Percentiles rank a stretch among this genome's conserved stretches.
Evolutionary conservation across 2,888 invertebrate species (phyloP).

Genomic region (Seira musarum): DNA sequence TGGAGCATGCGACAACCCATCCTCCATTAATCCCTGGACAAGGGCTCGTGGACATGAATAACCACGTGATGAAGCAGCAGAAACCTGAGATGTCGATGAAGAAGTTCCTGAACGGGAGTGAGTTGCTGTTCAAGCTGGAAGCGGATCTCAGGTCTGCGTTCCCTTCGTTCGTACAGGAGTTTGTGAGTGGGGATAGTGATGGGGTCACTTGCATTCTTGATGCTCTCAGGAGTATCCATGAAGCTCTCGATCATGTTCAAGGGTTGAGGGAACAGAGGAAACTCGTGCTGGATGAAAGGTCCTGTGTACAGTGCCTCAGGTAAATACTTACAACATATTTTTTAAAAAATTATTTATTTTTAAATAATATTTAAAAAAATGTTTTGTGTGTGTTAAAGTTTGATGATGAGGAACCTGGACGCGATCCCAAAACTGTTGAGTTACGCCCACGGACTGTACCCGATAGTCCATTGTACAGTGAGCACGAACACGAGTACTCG

Average conservation of each 20-base stretch:
- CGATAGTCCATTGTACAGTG: constrained; percentile 89
- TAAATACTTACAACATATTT: no score
- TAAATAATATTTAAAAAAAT: no score
- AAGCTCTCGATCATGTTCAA: constrained; percentile 79
- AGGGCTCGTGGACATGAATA: constrained; percentile 70
- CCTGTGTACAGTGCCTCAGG: constrained; percentile 67
- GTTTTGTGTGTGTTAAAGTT: no score
- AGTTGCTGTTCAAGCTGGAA: constrained; percentile 87
- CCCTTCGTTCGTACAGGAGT: constrained; percentile 95
- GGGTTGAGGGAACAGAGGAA: constrained; percentile 68
- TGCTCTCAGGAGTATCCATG: constrained; percentile 87
- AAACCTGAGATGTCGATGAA: constrained; percentile 86
- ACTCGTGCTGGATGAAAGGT: constrained; percentile 67
- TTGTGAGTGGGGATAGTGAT: constrained; percentile 89
- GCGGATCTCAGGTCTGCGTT: constrained; percentile 90
- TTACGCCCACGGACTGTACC: constrained; percentile 87
- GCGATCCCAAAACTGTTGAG: constrained; percentile 83
- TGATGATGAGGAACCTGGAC: constrained; percentile 73
- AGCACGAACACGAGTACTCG: constrained; percentile 89
- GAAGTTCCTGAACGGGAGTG: constrained; percentile 90
- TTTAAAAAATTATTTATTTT: no score
- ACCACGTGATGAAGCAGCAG: constrained; percentile 72
- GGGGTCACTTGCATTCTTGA: constrained; percentile 89
- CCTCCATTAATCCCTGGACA: constrained; percentile 49
- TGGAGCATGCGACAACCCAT: constrained; percentile 62